Evolutionary conservation across 1,140 invertebrate genomes (phyloP).

Genomic region (Phortica variegata): DNA sequence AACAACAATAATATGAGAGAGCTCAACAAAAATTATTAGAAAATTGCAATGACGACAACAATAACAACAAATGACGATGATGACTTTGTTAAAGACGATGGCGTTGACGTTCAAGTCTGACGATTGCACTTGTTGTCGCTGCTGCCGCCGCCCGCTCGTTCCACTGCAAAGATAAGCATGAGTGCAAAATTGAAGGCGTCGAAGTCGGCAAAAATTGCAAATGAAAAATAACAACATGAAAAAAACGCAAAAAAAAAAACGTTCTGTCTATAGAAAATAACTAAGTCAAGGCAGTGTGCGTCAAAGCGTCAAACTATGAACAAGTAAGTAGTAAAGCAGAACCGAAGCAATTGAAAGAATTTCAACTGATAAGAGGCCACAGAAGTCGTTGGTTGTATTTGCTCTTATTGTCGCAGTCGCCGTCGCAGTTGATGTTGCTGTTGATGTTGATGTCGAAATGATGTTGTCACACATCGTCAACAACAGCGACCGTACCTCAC

Average conservation of each 20-base stretch:
- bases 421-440: too few relatives aligned
- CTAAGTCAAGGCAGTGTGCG: conserved; percentile 7
- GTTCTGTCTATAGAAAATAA: too few relatives aligned
- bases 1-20: conserved; percentile 14
- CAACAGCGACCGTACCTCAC: too few relatives aligned
- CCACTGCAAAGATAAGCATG: conserved; percentile 38
- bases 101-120: neutral
- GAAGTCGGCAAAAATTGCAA: too few relatives aligned
- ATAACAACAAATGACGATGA: too few relatives aligned
- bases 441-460: too few relatives aligned
- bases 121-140: conserved; percentile 1
- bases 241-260: too few relatives aligned
- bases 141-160: conserved; percentile 37
- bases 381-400: too few relatives aligned
- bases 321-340: neutral
- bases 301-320: neutral
- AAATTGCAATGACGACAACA: conserved; percentile 42
- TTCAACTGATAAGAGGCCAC: conserved; percentile 38
- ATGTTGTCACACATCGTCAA: too few relatives aligned
- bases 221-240: too few relatives aligned
- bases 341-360: conserved; percentile 23
- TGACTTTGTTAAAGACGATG: conserved; percentile 42
- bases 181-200: too few relatives aligned
- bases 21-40: conserved; percentile 39
- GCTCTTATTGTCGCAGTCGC: neutral